Percentiles rank a stretch among this genome's conserved stretches.
phyloP scores from a whole-genome alignment of 2,888 invertebrate genomes.

The Rhaphigaster nebulosa region DNA sequence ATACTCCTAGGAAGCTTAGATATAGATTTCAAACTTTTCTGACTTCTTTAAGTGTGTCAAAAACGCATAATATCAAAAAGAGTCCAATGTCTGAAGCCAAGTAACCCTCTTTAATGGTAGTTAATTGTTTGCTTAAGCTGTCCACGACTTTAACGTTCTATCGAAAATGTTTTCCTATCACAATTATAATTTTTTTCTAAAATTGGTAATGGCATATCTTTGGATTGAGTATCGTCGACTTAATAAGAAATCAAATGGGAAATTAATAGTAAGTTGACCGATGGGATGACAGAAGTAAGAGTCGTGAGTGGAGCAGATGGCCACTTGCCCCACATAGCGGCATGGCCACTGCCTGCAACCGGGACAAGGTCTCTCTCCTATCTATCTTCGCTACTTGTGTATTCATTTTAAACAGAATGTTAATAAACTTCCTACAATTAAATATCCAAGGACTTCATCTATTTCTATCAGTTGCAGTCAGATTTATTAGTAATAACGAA shows the following conservation, averaged over 20 bases:
- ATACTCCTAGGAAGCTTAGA: too few species aligned
- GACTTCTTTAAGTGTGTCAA: too few species aligned
- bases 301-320: background rate
- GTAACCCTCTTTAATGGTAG: too few species aligned
- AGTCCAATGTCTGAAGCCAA: too few species aligned
- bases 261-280: background rate
- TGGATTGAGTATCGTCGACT: too few species aligned
- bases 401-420: slow-evolving; percentile 29
- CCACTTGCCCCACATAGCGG: slow-evolving; percentile 24
- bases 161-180: too few species aligned
- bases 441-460: background rate
- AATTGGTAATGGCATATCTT: too few species aligned
- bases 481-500: background rate
- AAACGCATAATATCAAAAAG: too few species aligned
- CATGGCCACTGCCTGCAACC: background rate
- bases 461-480: background rate
- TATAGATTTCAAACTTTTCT: too few species aligned
- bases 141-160: too few species aligned
- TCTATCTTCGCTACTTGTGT: slow-evolving; percentile 15
- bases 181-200: too few species aligned
- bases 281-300: background rate
- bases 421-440: slow-evolving; percentile 44
- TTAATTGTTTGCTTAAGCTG: too few species aligned
- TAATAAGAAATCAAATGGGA: background rate
- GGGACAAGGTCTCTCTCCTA: slow-evolving; percentile 29